phyloP scores from a whole-genome alignment of 1,140 invertebrate genomes.

The Tetranychus urticae region DNA sequence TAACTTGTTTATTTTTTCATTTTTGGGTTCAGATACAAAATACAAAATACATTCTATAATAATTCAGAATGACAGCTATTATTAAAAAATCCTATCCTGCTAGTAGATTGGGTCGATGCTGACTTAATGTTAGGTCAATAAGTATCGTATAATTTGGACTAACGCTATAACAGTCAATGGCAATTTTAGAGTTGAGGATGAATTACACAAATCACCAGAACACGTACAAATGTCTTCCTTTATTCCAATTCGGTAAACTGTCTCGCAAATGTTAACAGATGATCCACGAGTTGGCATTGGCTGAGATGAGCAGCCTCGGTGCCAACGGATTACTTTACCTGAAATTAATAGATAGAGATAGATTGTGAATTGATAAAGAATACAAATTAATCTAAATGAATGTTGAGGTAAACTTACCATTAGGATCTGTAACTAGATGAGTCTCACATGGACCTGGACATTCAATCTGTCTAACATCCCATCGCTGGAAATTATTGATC shows the following conservation, averaged over 20 bases:
- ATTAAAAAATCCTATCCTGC: no score
- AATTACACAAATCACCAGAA: conserved; percentile 5
- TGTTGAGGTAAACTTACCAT: background rate
- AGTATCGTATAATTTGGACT: no score
- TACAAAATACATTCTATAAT: no score
- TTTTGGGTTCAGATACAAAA: no score
- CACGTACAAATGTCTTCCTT: conserved; percentile 5
- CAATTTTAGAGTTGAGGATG: background rate
- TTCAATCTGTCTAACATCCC: conserved; percentile 4
- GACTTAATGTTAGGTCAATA: no score
- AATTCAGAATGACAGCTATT: no score
- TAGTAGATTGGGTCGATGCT: no score
- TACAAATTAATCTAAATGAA: background rate
- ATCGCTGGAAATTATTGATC: conserved; percentile 5
- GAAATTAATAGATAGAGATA: background rate
- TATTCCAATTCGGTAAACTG: conserved; percentile 4
- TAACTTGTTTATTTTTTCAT: no score
- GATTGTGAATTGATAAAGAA: background rate
- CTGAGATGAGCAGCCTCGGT: conserved; percentile 1
- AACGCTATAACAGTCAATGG: no score
- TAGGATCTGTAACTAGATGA: conserved; percentile 8
- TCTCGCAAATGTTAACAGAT: background rate
- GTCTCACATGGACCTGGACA: conserved; percentile 9
- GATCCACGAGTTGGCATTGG: background rate
- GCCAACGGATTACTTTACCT: conserved; percentile 5